Percentiles rank a stretch among this genome's conserved stretches.
These are phyloP conservation scores for Horisme vitalbata DNA, from an alignment of 2,888 invertebrate genomes.

Conservation along the genomic window DNA sequence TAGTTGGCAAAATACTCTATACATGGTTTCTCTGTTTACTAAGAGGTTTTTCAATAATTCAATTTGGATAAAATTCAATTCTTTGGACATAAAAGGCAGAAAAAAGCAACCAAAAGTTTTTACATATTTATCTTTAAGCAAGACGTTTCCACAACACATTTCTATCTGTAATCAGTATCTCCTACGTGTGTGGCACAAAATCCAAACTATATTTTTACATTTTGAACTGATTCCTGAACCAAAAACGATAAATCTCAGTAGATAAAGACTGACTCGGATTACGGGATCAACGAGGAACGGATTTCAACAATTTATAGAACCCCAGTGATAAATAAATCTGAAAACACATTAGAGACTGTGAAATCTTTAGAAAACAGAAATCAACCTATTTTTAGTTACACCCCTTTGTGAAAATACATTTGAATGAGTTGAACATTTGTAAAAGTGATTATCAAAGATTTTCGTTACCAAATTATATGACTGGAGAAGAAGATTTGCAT, in stretches of 20 bases:
- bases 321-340: slow-evolving; percentile 1
- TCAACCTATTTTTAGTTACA: background rate
- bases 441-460: too few species aligned
- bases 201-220: slow-evolving; percentile 51
- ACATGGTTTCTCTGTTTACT: too few species aligned
- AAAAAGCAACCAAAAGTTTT: too few species aligned
- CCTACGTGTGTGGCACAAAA: slow-evolving; percentile 30
- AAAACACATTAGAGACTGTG: slow-evolving; percentile 4
- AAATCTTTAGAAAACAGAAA: background rate
- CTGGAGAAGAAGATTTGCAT: too few species aligned
- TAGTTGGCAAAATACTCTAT: too few species aligned
- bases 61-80: too few species aligned
- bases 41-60: too few species aligned
- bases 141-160: slow-evolving; percentile 10
- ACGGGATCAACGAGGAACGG: slow-evolving; percentile 36
- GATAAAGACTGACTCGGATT: slow-evolving; percentile 42
- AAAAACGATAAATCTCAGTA: slow-evolving; percentile 39
- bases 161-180: slow-evolving; percentile 2
- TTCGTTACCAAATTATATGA: too few species aligned
- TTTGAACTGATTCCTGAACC: slow-evolving; percentile 36
- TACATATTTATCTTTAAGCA: background rate
- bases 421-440: too few species aligned
- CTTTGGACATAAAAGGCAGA: too few species aligned
- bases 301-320: slow-evolving; percentile 23
- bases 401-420: background rate